Conservation (phyloP, 1,140 invertebrate genomes). For the Cryptotermes secundus region DNA sequence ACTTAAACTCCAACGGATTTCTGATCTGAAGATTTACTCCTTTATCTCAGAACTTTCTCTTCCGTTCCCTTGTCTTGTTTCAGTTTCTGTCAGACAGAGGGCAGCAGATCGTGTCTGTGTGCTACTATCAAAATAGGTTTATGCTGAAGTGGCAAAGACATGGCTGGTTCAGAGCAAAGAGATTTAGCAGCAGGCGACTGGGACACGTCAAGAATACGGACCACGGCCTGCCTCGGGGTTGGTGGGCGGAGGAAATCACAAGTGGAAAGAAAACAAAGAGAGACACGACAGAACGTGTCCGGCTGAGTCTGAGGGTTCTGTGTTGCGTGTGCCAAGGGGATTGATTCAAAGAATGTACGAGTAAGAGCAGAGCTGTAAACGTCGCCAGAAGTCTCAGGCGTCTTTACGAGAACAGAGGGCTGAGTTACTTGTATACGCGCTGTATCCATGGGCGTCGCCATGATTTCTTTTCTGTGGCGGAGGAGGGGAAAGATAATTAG, state of each 20-base stretch:
- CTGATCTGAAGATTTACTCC: too few species aligned
- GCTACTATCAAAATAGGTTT: background rate
- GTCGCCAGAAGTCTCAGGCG: too few species aligned
- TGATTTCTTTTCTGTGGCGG: too few species aligned
- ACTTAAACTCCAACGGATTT: too few species aligned
- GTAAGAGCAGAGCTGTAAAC: background rate
- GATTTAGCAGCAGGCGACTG: background rate
- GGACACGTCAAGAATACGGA: background rate
- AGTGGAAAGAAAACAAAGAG: background rate
- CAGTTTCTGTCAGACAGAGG: background rate
- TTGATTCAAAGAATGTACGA: background rate
- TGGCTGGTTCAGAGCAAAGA: background rate
- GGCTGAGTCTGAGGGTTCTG: background rate
- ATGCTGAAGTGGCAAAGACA: constrained; percentile 10
- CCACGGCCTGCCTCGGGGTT: background rate
- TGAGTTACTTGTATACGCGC: too few species aligned
- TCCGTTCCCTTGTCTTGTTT: background rate
- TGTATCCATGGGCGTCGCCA: too few species aligned
- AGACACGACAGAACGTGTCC: background rate
- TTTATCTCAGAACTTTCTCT: background rate
- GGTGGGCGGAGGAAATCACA: background rate
- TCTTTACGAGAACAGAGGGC: too few species aligned
- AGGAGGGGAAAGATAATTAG: too few species aligned
- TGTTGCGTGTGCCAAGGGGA: background rate
- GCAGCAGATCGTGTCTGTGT: background rate